Evolutionary conservation across 2,113 vertebrate species (phyloP).

Genomic region (Arenaria interpres): DNA sequence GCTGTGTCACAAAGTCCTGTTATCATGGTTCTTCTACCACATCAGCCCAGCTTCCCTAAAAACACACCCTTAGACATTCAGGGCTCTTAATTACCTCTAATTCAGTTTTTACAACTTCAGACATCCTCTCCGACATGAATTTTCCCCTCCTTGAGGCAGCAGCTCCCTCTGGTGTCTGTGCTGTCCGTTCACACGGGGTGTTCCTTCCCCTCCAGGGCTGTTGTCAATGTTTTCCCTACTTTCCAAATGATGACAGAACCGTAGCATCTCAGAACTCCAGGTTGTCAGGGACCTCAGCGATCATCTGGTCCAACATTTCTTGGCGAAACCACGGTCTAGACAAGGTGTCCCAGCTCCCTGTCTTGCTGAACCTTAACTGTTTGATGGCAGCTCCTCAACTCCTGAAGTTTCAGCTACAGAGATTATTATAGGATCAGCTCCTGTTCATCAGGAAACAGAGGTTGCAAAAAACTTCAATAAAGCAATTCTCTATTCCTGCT

Average conservation of each 20-base stretch:
- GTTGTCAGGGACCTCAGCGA: background rate
- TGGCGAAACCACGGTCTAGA: background rate
- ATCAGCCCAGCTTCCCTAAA: background rate
- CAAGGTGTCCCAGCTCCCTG: background rate
- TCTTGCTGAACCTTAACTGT: background rate
- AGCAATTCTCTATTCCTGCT: background rate
- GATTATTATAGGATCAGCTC: background rate
- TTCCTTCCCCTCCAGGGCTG: background rate
- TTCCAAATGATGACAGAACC: background rate
- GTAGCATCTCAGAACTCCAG: background rate
- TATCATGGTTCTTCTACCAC: background rate
- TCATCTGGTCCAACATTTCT: background rate
- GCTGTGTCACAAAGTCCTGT: background rate
- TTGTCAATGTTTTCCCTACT: background rate
- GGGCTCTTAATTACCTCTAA: background rate
- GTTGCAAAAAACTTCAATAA: background rate
- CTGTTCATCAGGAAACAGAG: background rate
- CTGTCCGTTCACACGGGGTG: background rate
- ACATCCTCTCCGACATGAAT: rapidly evolving
- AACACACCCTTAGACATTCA: background rate
- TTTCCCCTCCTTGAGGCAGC: background rate
- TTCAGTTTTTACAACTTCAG: background rate
- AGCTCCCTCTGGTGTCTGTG: background rate
- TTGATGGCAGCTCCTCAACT: background rate
- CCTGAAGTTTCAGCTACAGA: background rate